These are phyloP conservation scores for Eupithecia subumbrata DNA, from an alignment of 2,888 invertebrate species.

Conservation along the genomic window DNA sequence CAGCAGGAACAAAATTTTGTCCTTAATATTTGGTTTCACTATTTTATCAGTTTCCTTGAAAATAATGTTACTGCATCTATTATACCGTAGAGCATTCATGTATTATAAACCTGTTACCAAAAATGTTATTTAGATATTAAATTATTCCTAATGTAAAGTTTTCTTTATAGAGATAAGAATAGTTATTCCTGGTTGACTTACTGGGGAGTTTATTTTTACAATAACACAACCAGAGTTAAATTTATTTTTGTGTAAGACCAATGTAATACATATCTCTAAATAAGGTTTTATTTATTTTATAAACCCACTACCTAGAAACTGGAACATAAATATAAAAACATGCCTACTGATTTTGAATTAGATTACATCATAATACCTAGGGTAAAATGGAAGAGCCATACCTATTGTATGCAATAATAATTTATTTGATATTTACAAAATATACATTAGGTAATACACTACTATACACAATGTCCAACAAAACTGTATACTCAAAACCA, in stretches of 20 bases:
- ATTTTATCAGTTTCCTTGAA: constrained; percentile 34
- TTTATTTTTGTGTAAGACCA: constrained; percentile 82
- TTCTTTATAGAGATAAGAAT: constrained; percentile 70
- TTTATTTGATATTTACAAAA: neutral
- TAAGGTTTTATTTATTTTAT: constrained; percentile 18
- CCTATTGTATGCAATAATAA: neutral
- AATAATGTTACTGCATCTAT: constrained; percentile 41
- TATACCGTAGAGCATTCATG: constrained; percentile 58
- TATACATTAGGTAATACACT: neutral
- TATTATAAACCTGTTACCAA: constrained; percentile 79
- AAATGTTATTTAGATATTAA: constrained; percentile 71
- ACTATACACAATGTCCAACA: neutral
- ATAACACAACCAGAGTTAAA: constrained; percentile 67
- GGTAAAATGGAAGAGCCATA: neutral
- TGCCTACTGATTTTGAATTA: neutral
- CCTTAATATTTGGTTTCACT: constrained; percentile 48
- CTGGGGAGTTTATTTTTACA: constrained; percentile 83
- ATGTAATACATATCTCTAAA: constrained; percentile 80
- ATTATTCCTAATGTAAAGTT: constrained; percentile 75
- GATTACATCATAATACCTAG: neutral
- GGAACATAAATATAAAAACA: neutral
- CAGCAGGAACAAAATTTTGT: constrained; percentile 53
- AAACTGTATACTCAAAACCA: neutral
- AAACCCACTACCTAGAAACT: neutral
- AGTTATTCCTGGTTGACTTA: constrained; percentile 72